A percentile compares a stretch with the other conserved stretches of the same genome.
phyloP scores from a whole-genome alignment of 1,140 invertebrate genomes.

The Drosophila rhopaloa region DNA sequence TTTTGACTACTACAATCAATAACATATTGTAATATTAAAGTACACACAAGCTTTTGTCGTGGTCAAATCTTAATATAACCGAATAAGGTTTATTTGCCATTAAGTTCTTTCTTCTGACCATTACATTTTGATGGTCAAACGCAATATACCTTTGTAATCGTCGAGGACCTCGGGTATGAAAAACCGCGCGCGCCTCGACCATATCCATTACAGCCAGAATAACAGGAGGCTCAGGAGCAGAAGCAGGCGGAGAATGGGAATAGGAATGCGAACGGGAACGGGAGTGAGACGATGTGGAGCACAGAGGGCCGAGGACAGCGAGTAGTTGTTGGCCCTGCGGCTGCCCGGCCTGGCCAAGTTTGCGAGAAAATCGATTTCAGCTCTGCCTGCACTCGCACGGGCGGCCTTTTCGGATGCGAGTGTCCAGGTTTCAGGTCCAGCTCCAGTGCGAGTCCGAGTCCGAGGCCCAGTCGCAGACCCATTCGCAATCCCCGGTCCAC shows the following conservation, averaged over 20 bases:
- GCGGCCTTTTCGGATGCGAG: constrained; percentile 57
- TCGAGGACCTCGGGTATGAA: constrained; percentile 25
- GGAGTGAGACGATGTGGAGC: constrained; percentile 29
- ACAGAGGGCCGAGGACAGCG: constrained; percentile 33
- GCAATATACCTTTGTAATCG: constrained; percentile 23
- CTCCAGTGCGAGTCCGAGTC: constrained; percentile 23
- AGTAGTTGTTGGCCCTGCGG: constrained; percentile 54
- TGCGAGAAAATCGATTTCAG: constrained; percentile 81
- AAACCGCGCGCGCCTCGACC: constrained; percentile 48
- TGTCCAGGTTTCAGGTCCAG: constrained; percentile 42
- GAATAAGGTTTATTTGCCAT: background rate
- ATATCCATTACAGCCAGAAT: constrained; percentile 56
- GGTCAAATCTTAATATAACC: background rate
- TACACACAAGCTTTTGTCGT: too few relatives aligned
- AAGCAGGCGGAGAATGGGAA: constrained; percentile 8
- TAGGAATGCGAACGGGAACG: constrained; percentile 5
- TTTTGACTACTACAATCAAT: too few relatives aligned
- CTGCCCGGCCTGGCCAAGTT: constrained; percentile 66
- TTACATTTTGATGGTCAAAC: constrained; percentile 8
- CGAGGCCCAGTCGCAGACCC: constrained; percentile 25
- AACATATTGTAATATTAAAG: too few relatives aligned
- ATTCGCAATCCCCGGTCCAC: constrained; percentile 19
- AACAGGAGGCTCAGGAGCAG: constrained; percentile 20
- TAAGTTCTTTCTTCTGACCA: background rate
- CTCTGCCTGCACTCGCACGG: constrained; percentile 42